These are phyloP conservation scores for Leptopilina drosophilae DNA, from an alignment of 2,888 invertebrate genomes.

Conservation along the genomic window DNA sequence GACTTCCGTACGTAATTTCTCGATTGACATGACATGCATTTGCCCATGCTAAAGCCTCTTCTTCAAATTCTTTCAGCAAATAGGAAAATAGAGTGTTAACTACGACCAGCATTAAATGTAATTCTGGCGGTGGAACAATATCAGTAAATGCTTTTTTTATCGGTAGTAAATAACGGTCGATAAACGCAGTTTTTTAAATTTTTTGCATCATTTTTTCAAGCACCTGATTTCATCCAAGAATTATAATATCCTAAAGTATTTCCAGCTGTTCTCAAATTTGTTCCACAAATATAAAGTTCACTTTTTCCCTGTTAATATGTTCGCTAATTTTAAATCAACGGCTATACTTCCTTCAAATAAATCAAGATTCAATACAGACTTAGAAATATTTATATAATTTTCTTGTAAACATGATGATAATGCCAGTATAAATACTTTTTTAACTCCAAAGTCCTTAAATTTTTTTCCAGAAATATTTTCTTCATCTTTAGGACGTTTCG, in stretches of 20 bases:
- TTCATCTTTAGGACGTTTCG: slow-evolving; percentile 8
- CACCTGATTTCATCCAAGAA: too few relatives aligned
- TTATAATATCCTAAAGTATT: slow-evolving; percentile 26
- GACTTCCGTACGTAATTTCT: slow-evolving; percentile 20
- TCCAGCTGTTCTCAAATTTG: slow-evolving; percentile 6
- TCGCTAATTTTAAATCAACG: slow-evolving; percentile 41
- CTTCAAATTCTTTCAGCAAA: slow-evolving; percentile 35
- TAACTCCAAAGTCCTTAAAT: too few relatives aligned
- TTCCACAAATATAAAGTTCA: too few relatives aligned
- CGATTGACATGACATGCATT: slow-evolving; percentile 23
- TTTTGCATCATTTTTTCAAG: slow-evolving; percentile 9
- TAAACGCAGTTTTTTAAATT: slow-evolving; percentile 10
- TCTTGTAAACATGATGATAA: slow-evolving; percentile 34
- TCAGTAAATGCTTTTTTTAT: slow-evolving; percentile 21
- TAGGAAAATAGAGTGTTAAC: slow-evolving; percentile 35
- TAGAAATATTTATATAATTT: slow-evolving; percentile 43
- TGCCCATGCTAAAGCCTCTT: slow-evolving; percentile 21
- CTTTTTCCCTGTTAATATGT: slow-evolving; percentile 28
- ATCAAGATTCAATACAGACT: too few relatives aligned
- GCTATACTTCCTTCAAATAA: slow-evolving; percentile 39
- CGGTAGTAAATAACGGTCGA: neutral
- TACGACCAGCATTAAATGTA: slow-evolving; percentile 11
- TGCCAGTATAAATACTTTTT: too few relatives aligned
- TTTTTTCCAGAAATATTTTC: slow-evolving; percentile 18
- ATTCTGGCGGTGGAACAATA: too few relatives aligned